Evolutionary conservation across 1,140 invertebrate species (phyloP), one percentile per base, ranked within the genome.

Genomic region (Metaphire vulgaris): DNA sequence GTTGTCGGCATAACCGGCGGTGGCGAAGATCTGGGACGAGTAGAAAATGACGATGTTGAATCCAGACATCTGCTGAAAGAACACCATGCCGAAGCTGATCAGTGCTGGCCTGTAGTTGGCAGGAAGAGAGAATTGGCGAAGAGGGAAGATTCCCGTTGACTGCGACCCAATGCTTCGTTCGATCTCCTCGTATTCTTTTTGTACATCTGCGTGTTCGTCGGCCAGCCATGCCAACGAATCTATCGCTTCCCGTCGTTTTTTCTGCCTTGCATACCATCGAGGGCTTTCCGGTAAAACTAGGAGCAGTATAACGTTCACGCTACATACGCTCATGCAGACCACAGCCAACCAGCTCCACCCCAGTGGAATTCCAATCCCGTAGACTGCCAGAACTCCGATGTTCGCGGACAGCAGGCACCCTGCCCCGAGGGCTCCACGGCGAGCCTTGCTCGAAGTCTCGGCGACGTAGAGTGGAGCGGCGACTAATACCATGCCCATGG

Each of bases 11-110:
- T 79, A 81, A 12, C 92, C 92, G 26, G 93, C 90, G 33, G 87
- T 83, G 14, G 87, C 77, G 80, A 96, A 94, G 75, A 96, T 94
- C 0, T 85, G 80, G 0, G 88, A 88, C 0, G 91, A 88, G 80
- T 94, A 94, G 83, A 94, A 94, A 74, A 93, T 90, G 28, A 95
- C 91, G 0, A 91, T 92, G 80, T 95, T 95, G 28, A 95, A 92
- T 65, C 93, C 85, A 79, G 90, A 91, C 30, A 95, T 85, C 83
- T 95, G 93, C 82, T 95, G 93, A 83, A 95, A 92, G 72, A 93
- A 86, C 92, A 95, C 93, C 0, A 95, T 86, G n/a, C 90, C 90
- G 78, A 92, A 89, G 68, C 89, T 90, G 41, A 96, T 92, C 2
- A 90, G 74, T 14, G 94, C 32, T 12, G 85, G 84, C 41, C 33